These are phyloP conservation scores for Galleria mellonella DNA, from an alignment of 1,140 invertebrate genomes.

Conservation along the genomic window DNA sequence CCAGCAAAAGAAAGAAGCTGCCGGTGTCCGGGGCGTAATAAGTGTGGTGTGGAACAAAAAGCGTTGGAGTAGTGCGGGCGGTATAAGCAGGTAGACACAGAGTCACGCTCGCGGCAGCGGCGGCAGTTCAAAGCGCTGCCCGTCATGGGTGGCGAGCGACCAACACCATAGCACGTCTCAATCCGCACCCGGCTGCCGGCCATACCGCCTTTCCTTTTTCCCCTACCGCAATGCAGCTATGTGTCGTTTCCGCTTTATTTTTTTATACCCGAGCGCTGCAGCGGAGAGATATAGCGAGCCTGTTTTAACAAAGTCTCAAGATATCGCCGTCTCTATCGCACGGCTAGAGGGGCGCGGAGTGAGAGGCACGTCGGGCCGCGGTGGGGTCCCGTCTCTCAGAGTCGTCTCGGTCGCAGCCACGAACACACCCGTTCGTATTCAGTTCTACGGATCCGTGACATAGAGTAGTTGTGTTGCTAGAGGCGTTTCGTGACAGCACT, in stretches of 20 bases:
- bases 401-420: slow-evolving; percentile 49
- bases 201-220: slow-evolving; percentile 72
- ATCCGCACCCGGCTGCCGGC: slow-evolving; percentile 57
- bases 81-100: slow-evolving; percentile 52
- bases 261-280: slow-evolving; percentile 65
- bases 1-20: slow-evolving; percentile 32
- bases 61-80: slow-evolving; percentile 26
- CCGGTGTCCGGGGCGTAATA: slow-evolving; percentile 58
- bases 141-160: slow-evolving; percentile 80
- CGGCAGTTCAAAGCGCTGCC: slow-evolving; percentile 78
- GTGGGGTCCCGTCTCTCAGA: slow-evolving; percentile 63
- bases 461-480: slow-evolving; percentile 52
- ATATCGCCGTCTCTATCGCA: slow-evolving; percentile 39
- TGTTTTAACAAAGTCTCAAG: slow-evolving; percentile 48
- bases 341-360: slow-evolving; percentile 28
- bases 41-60: slow-evolving; percentile 67
- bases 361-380: slow-evolving; percentile 25
- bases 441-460: slow-evolving; percentile 32
- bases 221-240: slow-evolving; percentile 74
- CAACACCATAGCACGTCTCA: slow-evolving; percentile 69
- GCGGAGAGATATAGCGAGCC: slow-evolving; percentile 57
- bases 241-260: slow-evolving; percentile 74
- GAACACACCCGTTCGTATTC: slow-evolving; percentile 39
- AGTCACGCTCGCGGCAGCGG: slow-evolving; percentile 77
- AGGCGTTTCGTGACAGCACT: slow-evolving; percentile 45